Conservation (phyloP, 2,888 invertebrate genomes). For the Chaetogeoica ovagalla region DNA sequence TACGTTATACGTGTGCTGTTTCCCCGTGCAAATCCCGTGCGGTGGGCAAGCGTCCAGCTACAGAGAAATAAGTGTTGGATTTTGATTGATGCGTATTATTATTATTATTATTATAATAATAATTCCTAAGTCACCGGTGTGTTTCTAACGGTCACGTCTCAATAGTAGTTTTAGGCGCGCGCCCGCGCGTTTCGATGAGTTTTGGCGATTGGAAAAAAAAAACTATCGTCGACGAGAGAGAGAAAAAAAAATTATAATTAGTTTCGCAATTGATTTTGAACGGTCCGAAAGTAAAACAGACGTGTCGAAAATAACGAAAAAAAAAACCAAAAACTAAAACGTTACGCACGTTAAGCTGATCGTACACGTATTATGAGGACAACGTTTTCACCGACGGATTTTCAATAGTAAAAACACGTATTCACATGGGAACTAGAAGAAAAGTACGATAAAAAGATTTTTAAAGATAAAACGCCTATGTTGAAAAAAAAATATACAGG, state of each 20-base stretch:
- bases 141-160: slow-evolving; percentile 12
- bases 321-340: background rate
- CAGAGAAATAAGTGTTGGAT: slow-evolving; percentile 21
- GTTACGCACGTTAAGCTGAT: too few species aligned
- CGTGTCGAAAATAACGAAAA: slow-evolving; percentile 5
- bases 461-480: too few species aligned
- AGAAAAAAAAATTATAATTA: slow-evolving; percentile 36
- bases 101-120: background rate
- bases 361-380: too few species aligned
- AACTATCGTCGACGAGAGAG: slow-evolving; percentile 1
- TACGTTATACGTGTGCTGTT: slow-evolving; percentile 27
- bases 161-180: slow-evolving; percentile 4
- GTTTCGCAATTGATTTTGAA: slow-evolving; percentile 40
- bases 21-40: slow-evolving; percentile 28
- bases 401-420: too few species aligned
- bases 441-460: too few species aligned
- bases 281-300: background rate
- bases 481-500: too few species aligned
- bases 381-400: too few species aligned
- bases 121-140: slow-evolving; percentile 23
- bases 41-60: slow-evolving; percentile 43
- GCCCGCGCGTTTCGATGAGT: background rate
- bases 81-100: slow-evolving; percentile 19
- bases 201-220: slow-evolving; percentile 18
- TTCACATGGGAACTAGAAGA: too few species aligned